These are phyloP conservation scores for Gobiocypris rarus DNA, from an alignment of 2,113 vertebrate genomes.

Conservation along the genomic window DNA sequence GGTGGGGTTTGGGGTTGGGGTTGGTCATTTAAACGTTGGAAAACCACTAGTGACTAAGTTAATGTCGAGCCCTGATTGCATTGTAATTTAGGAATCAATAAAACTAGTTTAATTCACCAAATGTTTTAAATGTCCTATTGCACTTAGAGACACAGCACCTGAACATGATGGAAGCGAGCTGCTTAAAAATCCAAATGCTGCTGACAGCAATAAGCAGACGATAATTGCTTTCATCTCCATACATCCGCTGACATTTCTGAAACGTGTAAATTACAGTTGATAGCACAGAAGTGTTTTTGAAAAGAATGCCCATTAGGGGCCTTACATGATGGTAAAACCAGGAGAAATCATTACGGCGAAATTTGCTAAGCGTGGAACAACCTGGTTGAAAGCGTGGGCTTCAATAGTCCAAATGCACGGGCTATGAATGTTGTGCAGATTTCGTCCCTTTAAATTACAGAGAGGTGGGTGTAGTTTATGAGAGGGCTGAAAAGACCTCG, in stretches of 20 bases:
- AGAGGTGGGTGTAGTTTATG: slow-evolving; percentile 21
- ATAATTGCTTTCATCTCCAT: slow-evolving; percentile 48
- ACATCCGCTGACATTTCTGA: slow-evolving; percentile 36
- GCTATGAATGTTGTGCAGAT: neutral
- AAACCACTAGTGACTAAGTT: no score
- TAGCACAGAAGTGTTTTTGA: slow-evolving; percentile 36
- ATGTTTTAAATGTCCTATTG: neutral
- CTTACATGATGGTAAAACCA: slow-evolving; percentile 24
- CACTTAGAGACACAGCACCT: slow-evolving; percentile 13
- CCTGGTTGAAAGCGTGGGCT: slow-evolving; percentile 12
- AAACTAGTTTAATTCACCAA: neutral
- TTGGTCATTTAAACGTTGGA: no score
- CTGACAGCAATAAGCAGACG: slow-evolving; percentile 26
- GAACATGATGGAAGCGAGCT: slow-evolving; percentile 3
- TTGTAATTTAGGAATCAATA: neutral
- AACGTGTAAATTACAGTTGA: slow-evolving; percentile 54
- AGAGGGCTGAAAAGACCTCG: slow-evolving; percentile 1
- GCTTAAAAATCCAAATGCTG: slow-evolving; percentile 40
- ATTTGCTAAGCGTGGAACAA: slow-evolving; percentile 33
- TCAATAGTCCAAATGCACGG: neutral
- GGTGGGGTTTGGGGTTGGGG: no score
- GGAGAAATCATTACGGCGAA: slow-evolving; percentile 27
- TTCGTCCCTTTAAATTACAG: neutral
- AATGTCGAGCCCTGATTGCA: no score
- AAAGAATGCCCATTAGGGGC: slow-evolving; percentile 43